Conservation (phyloP, 2,797 vertebrate genomes). For the Prionace glauca region DNA sequence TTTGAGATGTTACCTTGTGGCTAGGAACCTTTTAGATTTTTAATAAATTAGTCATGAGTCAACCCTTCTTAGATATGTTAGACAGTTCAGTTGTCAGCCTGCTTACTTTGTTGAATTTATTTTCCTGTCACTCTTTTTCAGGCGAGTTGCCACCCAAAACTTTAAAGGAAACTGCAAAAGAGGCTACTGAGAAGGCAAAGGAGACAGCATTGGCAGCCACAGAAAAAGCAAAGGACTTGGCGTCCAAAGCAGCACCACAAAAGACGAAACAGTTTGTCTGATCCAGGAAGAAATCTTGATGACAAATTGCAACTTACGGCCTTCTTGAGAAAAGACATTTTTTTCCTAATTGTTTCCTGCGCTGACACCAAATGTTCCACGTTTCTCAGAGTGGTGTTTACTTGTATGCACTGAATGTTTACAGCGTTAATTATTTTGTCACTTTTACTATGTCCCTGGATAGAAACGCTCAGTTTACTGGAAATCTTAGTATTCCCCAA, state of each 20-base stretch:
- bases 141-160: slow-evolving; percentile 57
- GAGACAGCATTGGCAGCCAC: slow-evolving; percentile 49
- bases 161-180: slow-evolving; percentile 58
- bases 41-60: not conserved
- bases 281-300: slow-evolving; percentile 30
- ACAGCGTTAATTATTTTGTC: not conserved
- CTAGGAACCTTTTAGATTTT: not conserved
- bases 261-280: slow-evolving; percentile 60
- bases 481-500: not conserved
- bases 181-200: slow-evolving; percentile 56
- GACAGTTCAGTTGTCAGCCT: not conserved
- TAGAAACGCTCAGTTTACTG: not conserved
- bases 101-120: not conserved
- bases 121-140: slow-evolving; percentile 41
- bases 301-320: not conserved
- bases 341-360: not conserved
- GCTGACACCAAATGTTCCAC: not conserved
- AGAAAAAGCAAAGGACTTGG: slow-evolving; percentile 54
- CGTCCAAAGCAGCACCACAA: slow-evolving; percentile 52
- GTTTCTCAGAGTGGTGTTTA: not conserved
- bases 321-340: not conserved
- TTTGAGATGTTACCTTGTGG: not conserved
- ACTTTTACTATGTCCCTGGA: not conserved
- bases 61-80: not conserved
- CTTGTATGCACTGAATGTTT: not conserved